phyloP scores from a whole-genome alignment of 2,113 vertebrate species.

The Chrysemys picta region DNA sequence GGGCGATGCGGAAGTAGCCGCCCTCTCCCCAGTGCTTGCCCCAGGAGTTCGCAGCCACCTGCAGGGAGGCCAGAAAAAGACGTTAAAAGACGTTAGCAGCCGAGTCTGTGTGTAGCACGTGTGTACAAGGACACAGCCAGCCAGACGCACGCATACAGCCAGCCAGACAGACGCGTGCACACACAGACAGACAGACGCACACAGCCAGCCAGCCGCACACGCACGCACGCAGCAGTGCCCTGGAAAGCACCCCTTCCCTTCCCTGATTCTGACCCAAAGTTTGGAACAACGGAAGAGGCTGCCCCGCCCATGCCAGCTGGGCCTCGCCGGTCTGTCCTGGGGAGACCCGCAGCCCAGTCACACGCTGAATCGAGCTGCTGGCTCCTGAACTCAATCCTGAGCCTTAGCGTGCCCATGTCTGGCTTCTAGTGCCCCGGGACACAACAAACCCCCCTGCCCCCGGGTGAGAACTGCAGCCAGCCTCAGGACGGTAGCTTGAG shows the following conservation, averaged over 20 bases:
- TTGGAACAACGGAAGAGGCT: no score
- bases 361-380: neutral
- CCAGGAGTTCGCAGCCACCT: conserved; percentile 97
- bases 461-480: neutral
- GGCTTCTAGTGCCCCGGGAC: neutral
- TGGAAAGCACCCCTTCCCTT: no score
- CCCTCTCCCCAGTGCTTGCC: conserved; percentile 93
- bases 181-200: no score
- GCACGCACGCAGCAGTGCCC: neutral
- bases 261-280: neutral
- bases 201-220: neutral
- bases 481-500: neutral
- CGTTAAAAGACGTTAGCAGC: neutral
- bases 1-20: conserved; percentile 92
- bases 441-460: neutral
- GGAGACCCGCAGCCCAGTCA: neutral
- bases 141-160: no score
- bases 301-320: no score
- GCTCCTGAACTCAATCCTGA: neutral
- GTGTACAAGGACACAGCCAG: neutral
- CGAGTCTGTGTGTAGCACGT: neutral
- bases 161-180: no score
- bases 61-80: neutral
- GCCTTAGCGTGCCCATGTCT: neutral
- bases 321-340: neutral